A percentile compares a stretch with the other conserved stretches of the same genome.
phyloP scores from a whole-genome alignment of 2,888 invertebrate species.

The Euclidia mi region DNA sequence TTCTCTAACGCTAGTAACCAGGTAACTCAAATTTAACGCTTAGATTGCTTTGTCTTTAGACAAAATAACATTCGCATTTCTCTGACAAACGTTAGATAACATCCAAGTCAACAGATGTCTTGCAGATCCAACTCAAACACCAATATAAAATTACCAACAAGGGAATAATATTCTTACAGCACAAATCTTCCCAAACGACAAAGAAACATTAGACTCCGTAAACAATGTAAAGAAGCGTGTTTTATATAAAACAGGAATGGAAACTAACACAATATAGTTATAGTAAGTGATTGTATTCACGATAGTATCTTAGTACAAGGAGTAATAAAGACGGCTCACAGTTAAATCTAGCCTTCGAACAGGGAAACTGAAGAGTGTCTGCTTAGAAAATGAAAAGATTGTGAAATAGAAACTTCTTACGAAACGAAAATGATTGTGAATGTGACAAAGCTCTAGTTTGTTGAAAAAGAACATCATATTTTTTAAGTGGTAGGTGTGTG shows the following conservation, averaged over 20 bases:
- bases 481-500: too few relatives aligned
- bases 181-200: constrained; percentile 21
- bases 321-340: constrained; percentile 83
- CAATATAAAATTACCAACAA: not conserved
- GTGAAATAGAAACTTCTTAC: not conserved
- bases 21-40: too few relatives aligned
- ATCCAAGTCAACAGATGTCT: too few relatives aligned
- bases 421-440: too few relatives aligned
- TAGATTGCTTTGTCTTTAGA: too few relatives aligned
- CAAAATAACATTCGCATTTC: too few relatives aligned
- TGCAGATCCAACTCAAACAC: too few relatives aligned
- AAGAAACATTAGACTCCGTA: constrained; percentile 31
- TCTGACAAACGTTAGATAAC: too few relatives aligned
- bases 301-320: constrained; percentile 78
- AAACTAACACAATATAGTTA: constrained; percentile 70
- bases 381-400: not conserved
- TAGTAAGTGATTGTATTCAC: constrained; percentile 71
- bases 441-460: too few relatives aligned
- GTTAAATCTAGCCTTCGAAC: constrained; percentile 71
- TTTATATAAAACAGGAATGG: constrained; percentile 74
- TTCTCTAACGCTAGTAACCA: too few relatives aligned
- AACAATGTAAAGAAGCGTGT: constrained; percentile 57
- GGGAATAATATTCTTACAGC: constrained; percentile 12
- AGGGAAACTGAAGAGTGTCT: constrained; percentile 55
- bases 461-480: too few relatives aligned